Evolutionary conservation across 2,797 vertebrate genomes (phyloP), one percentile per base, ranked within the genome.

Genomic region (Siniperca undulata): DNA sequence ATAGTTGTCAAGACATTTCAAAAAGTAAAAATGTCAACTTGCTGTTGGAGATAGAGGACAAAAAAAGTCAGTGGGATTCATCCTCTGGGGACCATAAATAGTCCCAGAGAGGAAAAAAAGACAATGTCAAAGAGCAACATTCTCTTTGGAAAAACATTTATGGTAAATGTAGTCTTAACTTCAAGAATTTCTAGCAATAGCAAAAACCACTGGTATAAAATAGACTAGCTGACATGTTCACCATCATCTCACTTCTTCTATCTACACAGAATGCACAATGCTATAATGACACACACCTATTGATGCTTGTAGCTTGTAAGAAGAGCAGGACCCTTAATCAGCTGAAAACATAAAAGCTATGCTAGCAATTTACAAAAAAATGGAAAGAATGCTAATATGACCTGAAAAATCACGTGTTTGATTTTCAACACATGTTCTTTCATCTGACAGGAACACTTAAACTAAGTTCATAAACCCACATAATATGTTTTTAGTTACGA

Each of bases 401-500:
- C 10, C 36, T 27, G 58, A 65, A 67, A 80, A 69, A 34, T 42
- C 20, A 13, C 17, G 10, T 6, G 0, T 74, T 68, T 68, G 36
- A 78, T 65, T 81, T 76, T 53, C 22, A 46, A 22, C 42, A 40
- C n/a, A 22, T 24, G 34, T 64, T 78, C 61, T 66, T 62, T 79
- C 27, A 73, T 74, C 68, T 80, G 64, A 77, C 59, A 62, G 70
- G 7, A 84, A 70, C 34, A 76, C 22, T 61, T 70, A 66, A 46
- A 52, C 48, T 42, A 46, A 77, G 83, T 81, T 85, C 40, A 73
- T 46, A 70, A 85, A 66, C 20, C 52, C n/a, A 73, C 50, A 70
- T 27, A 68, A 46, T 48, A 36, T 53, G 20, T 62, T 62, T 76
- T 84, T 22, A 74, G 30, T 80, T 69, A 60, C 17, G 22, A 74